A percentile compares a stretch with the other conserved stretches of the same genome.
Conservation (phyloP, 2,113 vertebrate species). For the Rhabdornis inornatus region DNA sequence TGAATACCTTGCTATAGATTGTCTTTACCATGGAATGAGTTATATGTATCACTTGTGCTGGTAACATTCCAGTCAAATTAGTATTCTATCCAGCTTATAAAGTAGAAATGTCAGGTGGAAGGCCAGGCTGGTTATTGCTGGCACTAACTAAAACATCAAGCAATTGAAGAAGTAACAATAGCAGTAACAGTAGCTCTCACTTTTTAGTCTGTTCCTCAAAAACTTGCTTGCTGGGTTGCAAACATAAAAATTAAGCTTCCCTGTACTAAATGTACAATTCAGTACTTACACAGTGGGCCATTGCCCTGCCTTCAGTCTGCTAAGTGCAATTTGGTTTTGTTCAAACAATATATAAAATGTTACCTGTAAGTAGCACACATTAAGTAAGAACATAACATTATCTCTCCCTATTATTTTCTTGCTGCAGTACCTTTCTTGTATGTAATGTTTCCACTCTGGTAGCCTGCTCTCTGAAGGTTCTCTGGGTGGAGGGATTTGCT, state of each 20-base stretch:
- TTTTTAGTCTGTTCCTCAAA: neutral
- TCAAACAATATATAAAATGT: neutral
- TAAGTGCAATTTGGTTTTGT: neutral
- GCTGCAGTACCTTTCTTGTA: neutral
- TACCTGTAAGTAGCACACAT: neutral
- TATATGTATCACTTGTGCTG: neutral
- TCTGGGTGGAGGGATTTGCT: neutral
- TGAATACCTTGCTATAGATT: neutral
- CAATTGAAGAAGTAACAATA: neutral
- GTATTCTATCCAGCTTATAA: neutral
- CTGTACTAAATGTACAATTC: neutral
- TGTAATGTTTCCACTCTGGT: slow-evolving; percentile 1
- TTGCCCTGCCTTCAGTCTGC: neutral
- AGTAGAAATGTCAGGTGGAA: neutral
- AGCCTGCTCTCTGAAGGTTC: neutral
- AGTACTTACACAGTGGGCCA: neutral
- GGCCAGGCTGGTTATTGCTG: neutral
- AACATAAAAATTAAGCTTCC: neutral
- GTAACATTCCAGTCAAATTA: neutral
- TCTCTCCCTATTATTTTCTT: neutral
- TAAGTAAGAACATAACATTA: neutral
- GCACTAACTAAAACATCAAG: neutral
- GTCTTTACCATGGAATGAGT: neutral
- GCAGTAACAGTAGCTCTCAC: neutral
- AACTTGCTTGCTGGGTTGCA: neutral